A percentile compares a stretch with the other conserved stretches of the same genome.
These are phyloP conservation scores for Pogonomyrmex barbatus DNA, from an alignment of 1,140 invertebrate genomes.

Conservation along the genomic window DNA sequence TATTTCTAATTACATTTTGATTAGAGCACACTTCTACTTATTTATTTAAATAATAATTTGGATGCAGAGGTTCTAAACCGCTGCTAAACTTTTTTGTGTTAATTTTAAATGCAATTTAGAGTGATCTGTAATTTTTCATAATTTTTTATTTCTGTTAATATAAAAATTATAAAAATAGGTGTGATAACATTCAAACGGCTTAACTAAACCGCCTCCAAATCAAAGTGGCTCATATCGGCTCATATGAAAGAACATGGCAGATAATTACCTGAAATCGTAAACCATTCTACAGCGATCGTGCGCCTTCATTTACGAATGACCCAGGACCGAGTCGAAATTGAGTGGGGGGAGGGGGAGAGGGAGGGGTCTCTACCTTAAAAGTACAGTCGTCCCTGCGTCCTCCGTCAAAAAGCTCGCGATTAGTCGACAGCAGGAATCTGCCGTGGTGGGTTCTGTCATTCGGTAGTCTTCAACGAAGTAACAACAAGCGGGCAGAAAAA, in stretches of 20 bases:
- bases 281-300: conserved; percentile 36
- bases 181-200: background rate
- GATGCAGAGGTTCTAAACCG: no score
- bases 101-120: no score
- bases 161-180: no score
- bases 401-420: conserved; percentile 27
- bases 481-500: background rate
- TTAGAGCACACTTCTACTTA: no score
- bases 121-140: no score
- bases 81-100: no score
- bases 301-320: conserved; percentile 56
- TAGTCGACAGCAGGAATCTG: conserved; percentile 1
- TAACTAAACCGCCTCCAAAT: background rate
- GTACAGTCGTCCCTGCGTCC: conserved; percentile 16
- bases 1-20: no score
- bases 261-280: conserved; percentile 68
- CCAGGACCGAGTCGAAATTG: conserved; percentile 35
- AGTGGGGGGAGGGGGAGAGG: background rate
- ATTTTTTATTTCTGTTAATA: no score
- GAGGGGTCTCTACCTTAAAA: conserved; percentile 57
- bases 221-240: background rate
- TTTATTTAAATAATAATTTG: no score
- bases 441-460: conserved; percentile 27
- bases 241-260: conserved; percentile 2
- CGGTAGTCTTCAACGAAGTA: conserved; percentile 4